These are phyloP conservation scores for Scartelaos histophorus DNA, from an alignment of 2,113 vertebrate genomes.

Conservation along the genomic window DNA sequence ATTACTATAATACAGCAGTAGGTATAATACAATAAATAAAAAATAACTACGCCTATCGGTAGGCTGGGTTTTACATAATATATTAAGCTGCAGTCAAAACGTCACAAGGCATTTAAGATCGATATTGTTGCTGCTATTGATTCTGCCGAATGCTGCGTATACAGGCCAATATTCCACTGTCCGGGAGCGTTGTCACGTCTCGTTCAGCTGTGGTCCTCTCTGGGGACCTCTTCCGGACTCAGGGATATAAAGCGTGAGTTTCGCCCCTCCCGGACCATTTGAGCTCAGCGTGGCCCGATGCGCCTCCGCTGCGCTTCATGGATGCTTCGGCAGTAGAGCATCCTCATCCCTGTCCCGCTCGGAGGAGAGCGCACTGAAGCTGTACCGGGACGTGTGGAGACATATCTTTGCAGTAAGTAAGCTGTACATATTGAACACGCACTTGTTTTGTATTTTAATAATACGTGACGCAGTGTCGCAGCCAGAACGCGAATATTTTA, in stretches of 20 bases:
- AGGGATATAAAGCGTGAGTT: constrained; percentile 61
- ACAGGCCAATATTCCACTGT: constrained; percentile 29
- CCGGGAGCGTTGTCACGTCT: constrained; percentile 43
- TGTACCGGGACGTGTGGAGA: constrained; percentile 30
- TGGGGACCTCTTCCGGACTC: constrained; percentile 54
- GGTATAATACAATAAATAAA: too few relatives aligned
- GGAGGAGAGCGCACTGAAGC: constrained; percentile 54
- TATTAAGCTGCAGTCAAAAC: not conserved
- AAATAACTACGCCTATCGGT: too few relatives aligned
- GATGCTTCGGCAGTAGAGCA: constrained; percentile 72
- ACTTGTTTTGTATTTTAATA: not conserved
- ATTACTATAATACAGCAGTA: not conserved
- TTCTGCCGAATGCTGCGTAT: not conserved
- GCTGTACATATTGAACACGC: not conserved
- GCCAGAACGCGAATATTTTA: constrained; percentile 12
- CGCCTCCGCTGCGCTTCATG: constrained; percentile 65
- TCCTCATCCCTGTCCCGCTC: constrained; percentile 63
- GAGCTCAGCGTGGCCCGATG: constrained; percentile 53
- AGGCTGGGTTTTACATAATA: not conserved
- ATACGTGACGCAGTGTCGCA: constrained; percentile 18
- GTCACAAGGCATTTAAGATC: not conserved
- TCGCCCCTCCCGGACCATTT: constrained; percentile 57
- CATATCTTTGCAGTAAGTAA: constrained; percentile 55
- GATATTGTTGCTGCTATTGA: not conserved
- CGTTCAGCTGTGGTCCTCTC: constrained; percentile 22